These are phyloP conservation scores for Oreochromis niloticus DNA, from an alignment of 2,113 vertebrate species.

Conservation along the genomic window DNA sequence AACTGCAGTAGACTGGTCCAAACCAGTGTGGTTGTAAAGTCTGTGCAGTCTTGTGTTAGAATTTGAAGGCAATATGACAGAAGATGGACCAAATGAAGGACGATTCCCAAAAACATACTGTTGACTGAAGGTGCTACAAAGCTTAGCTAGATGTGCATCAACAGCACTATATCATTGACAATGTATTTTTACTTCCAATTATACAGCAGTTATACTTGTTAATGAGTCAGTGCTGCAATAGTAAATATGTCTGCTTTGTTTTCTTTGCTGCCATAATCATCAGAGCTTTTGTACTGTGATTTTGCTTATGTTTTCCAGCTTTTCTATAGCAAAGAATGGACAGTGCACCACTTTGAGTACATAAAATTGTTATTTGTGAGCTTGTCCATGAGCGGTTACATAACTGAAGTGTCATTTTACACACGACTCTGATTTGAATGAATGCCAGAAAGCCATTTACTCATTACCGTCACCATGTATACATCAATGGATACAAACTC, in stretches of 20 bases:
- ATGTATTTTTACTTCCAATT: neutral
- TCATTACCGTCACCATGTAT: neutral
- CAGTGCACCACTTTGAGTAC: neutral
- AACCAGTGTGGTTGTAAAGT: neutral
- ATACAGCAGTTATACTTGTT: neutral
- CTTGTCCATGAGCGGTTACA: neutral
- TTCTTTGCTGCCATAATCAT: neutral
- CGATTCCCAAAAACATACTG: neutral
- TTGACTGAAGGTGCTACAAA: neutral
- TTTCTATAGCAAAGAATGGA: neutral
- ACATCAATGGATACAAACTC: neutral
- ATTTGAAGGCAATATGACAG: neutral
- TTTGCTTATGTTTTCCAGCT: neutral
- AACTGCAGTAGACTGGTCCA: neutral
- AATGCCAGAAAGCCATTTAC: neutral
- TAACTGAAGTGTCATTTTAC: constrained; percentile 1
- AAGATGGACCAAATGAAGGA: neutral
- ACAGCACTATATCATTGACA: neutral
- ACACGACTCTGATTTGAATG: neutral
- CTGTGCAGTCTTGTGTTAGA: neutral
- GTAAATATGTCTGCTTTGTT: neutral
- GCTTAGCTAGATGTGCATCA: neutral
- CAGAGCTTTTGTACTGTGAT: neutral
- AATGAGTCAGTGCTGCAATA: neutral
- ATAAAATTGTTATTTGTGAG: neutral